Conservation (phyloP, 2,113 vertebrate species). For the Aegotheles bennettii region DNA sequence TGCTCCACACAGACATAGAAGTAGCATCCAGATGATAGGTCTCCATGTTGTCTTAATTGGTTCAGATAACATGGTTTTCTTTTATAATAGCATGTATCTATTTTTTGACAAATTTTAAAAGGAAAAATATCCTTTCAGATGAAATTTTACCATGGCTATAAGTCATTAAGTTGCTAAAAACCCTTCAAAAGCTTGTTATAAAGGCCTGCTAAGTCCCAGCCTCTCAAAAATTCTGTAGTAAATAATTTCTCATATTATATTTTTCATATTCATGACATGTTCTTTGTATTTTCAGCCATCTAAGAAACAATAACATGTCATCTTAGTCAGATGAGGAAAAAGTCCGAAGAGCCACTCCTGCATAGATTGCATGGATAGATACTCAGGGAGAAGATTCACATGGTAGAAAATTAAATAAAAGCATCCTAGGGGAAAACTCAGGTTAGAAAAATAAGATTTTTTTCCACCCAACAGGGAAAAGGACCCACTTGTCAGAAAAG, state of each 20-base stretch:
- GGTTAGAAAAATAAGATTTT: neutral
- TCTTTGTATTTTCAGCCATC: neutral
- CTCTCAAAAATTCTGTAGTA: neutral
- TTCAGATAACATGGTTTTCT: neutral
- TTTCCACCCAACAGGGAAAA: neutral
- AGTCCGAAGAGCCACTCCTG: neutral
- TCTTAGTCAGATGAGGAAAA: neutral
- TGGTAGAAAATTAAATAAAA: neutral
- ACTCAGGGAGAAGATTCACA: neutral
- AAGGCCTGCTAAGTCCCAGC: neutral
- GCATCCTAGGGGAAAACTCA: neutral
- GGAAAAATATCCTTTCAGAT: neutral
- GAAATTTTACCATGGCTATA: neutral
- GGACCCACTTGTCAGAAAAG: neutral
- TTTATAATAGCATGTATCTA: neutral
- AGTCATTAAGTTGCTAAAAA: neutral
- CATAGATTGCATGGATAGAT: neutral
- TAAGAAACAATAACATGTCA: neutral
- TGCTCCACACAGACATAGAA: neutral
- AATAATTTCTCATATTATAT: neutral
- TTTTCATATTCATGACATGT: neutral
- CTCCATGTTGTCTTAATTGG: neutral
- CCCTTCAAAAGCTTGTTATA: neutral
- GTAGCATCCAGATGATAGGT: neutral
- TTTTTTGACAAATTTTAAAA: neutral